Evolutionary conservation across 2,113 vertebrate genomes (phyloP), one percentile per base, ranked within the genome.

Genomic region (Empidonax traillii): DNA sequence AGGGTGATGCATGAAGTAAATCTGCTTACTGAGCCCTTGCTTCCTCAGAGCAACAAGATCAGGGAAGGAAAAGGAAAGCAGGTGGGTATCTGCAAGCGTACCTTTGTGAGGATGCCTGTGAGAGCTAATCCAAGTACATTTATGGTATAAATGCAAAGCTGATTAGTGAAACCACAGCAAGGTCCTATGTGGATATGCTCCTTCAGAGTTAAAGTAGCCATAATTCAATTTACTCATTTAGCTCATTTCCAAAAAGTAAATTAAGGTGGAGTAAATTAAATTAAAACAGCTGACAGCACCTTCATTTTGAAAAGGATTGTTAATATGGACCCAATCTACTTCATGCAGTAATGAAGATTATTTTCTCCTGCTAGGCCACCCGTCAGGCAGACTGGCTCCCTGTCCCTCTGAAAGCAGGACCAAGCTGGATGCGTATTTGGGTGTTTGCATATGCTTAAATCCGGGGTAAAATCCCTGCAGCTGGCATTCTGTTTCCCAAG

Each of bases 181-280:
- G 84, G 61, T 95, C 86, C 90, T 96, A 14, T n/a, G 89, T 87
- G 96, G 85, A 72, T 93, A 91, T 63, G 65, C 68, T 94, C 61
- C 89, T 89, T 93, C 93, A 37, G 86, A 94, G 39, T 89, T 95
- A 92, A 95, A 95, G 89, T 63, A 91, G 83, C 81, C 80, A 72
- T 97, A 95, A 97, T 97, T 95, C 93, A 97, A 94, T 95, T 95
- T 93, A 92, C 51, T 92, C 76, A 87, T 93, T 95, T 95, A 95
- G 94, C 86, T 97, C 65, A 68, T 96, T 96, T 97, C 89, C 91
- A 95, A 92, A 84, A 96, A 94, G 83, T 89, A 93, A 95, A 97
- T 97, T 93, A 95, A 93, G 77, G 84, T 91, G 81, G 74, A 89
- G 86, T 56, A 96, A 94, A 96, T 97, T 90, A 93, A 94, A 96